Evolutionary conservation across 2,113 vertebrate genomes (phyloP), one percentile per base, ranked within the genome.

Genomic region (Synchiropus splendidus): DNA sequence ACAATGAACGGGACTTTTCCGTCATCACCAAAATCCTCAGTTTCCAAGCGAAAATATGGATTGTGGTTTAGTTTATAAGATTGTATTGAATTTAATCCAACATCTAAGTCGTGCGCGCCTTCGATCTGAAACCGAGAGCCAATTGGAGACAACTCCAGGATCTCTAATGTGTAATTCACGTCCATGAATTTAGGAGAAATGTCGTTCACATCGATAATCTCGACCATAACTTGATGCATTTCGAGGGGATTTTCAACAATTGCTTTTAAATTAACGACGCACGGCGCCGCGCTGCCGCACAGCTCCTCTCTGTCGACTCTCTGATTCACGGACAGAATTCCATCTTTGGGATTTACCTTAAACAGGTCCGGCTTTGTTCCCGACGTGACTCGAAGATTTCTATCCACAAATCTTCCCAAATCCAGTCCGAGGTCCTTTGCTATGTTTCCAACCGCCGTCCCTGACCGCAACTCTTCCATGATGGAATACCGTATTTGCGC

Each of bases 381-480:
- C 2, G 82, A 75, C 11, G 83, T 67, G 1, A 85, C 72, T 2
- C 85, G 77, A 11, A 86, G 70, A 49, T 81, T 83, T 34, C 80
- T 78, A 0, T 59, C 66, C 8, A 43, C 1, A 39, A 83, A 10
- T 49, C 53, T 55, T 3, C 64, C 61, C 1, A 61, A 16, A 51
- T 84, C 78, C 31, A 86, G 56, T 27, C 77, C 80, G 12, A 87
- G 63, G 47, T 87, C 83, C 49, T 85, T 84, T n/a, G 75, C 82
- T 16, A 87, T 49, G 67, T 87, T 83, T 32, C 80, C 83, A 42
- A 87, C 66, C 1, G 54, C 41, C 0, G 73, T 53, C 0, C 78
- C 82, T 0, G 36, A 12, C 54, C 79, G 79, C 6, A 65, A 41
- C 60, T 86, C 85, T 16, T 87, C 85, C 13, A 71, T 79, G 15